Evolutionary conservation across 2,888 invertebrate genomes (phyloP).

Genomic region (Lomographa bimaculata): DNA sequence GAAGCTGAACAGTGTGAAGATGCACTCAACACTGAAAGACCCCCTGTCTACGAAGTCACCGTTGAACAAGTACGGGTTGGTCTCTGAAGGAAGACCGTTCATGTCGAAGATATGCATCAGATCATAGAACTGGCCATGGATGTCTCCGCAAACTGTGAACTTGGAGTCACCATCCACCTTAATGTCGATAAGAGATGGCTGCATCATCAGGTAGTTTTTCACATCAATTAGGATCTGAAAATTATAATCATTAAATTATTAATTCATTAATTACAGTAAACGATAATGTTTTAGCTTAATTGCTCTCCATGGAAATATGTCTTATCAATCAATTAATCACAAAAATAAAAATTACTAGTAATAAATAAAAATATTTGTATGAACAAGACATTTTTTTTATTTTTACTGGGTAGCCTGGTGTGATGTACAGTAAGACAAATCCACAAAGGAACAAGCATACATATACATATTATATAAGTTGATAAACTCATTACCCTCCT

Average conservation of each 20-base stretch:
- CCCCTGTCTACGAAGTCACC: constrained; percentile 99
- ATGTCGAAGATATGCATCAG: constrained; percentile 98
- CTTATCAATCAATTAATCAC: no score
- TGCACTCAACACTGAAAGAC: constrained; percentile 99
- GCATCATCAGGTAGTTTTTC: constrained; percentile 91
- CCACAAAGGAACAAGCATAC: no score
- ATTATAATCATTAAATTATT: neutral
- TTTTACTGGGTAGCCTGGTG: no score
- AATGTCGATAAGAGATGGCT: constrained; percentile 96
- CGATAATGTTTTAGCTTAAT: constrained; percentile 3
- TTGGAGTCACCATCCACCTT: constrained; percentile 92
- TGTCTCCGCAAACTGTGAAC: constrained; percentile 99
- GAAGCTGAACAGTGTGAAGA: constrained; percentile 98
- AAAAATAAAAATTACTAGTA: no score
- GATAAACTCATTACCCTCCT: no score
- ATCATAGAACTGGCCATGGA: constrained; percentile 99
- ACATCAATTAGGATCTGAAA: constrained; percentile 95
- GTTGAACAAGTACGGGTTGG: constrained; percentile 99
- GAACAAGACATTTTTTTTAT: no score
- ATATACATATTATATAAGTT: no score
- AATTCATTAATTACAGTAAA: neutral
- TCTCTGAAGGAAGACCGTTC: constrained; percentile 97
- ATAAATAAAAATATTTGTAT: no score
- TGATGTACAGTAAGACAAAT: no score
- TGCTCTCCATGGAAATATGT: no score